These are phyloP conservation scores for Pygoscelis antarcticus DNA, from an alignment of 2,113 vertebrate species.

Conservation along the genomic window DNA sequence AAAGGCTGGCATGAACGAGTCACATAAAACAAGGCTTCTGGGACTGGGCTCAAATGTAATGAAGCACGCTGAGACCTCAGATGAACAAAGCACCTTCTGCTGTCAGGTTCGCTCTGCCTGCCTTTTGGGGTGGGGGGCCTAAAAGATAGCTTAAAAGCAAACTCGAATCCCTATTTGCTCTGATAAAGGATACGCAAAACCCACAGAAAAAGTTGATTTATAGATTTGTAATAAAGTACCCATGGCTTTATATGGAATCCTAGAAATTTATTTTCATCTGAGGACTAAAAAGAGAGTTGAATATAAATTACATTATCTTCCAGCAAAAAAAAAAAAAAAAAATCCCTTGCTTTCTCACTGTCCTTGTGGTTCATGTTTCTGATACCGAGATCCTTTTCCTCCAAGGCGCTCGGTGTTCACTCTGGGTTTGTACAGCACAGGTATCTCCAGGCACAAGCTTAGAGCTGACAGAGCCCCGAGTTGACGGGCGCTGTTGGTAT, in stretches of 20 bases:
- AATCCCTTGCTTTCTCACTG: neutral
- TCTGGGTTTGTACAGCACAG: neutral
- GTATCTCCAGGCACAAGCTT: neutral
- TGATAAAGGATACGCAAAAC: neutral
- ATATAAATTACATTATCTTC: neutral
- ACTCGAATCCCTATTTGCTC: neutral
- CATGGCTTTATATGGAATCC: neutral
- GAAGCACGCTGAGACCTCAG: neutral
- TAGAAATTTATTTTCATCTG: neutral
- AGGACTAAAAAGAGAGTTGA: neutral
- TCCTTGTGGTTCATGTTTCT: neutral
- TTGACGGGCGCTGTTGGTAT: neutral
- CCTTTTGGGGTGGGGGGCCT: rapidly evolving
- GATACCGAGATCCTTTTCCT: neutral
- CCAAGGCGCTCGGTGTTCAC: neutral
- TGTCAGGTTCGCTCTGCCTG: neutral
- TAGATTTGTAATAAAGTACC: neutral
- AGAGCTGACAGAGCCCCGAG: neutral
- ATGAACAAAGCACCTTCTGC: neutral
- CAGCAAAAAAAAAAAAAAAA: neutral
- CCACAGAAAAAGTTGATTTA: neutral
- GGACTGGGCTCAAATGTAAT: neutral
- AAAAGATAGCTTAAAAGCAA: neutral
- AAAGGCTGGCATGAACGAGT: neutral
- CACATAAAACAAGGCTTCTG: neutral